These are phyloP conservation scores for Tortricodes alternella DNA, from an alignment of 2,888 invertebrate genomes.

Conservation along the genomic window DNA sequence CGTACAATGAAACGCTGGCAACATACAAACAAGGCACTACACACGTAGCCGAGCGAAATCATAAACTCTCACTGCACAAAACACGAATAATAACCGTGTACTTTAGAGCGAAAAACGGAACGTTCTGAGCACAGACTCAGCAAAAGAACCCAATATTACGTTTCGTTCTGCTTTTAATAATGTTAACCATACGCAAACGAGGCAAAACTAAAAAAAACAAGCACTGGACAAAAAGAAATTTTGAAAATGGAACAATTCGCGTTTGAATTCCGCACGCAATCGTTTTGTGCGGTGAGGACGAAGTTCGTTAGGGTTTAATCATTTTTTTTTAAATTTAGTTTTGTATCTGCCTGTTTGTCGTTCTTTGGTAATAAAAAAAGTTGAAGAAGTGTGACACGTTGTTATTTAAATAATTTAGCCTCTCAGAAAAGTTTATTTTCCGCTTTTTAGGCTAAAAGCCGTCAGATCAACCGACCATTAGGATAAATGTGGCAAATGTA, in stretches of 20 bases:
- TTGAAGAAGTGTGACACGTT: conserved; percentile 31
- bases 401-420: conserved; percentile 8
- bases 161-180: conserved; percentile 45
- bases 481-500: conserved; percentile 18
- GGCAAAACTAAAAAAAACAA: conserved; percentile 39
- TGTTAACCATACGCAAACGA: conserved; percentile 44
- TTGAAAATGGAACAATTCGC: conserved; percentile 40
- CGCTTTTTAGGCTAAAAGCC: conserved; percentile 3
- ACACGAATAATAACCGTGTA: conserved; percentile 32
- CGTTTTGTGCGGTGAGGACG: conserved; percentile 18
- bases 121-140: conserved; percentile 31
- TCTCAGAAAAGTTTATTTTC: conserved; percentile 1
- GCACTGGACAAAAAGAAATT: conserved; percentile 35
- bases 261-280: conserved; percentile 40
- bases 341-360: too few relatives aligned
- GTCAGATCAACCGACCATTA: conserved; percentile 21
- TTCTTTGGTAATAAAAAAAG: too few relatives aligned
- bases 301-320: conserved; percentile 39
- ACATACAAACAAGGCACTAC: conserved; percentile 32
- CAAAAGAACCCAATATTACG: conserved; percentile 33
- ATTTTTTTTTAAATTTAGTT: conserved; percentile 41
- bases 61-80: conserved; percentile 30
- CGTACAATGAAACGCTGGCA: conserved; percentile 32
- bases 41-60: conserved; percentile 36
- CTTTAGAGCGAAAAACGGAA: conserved; percentile 31